These are phyloP conservation scores for Actinia equina DNA, from an alignment of 64 coral and sea anemone species.

Conservation along the genomic window DNA sequence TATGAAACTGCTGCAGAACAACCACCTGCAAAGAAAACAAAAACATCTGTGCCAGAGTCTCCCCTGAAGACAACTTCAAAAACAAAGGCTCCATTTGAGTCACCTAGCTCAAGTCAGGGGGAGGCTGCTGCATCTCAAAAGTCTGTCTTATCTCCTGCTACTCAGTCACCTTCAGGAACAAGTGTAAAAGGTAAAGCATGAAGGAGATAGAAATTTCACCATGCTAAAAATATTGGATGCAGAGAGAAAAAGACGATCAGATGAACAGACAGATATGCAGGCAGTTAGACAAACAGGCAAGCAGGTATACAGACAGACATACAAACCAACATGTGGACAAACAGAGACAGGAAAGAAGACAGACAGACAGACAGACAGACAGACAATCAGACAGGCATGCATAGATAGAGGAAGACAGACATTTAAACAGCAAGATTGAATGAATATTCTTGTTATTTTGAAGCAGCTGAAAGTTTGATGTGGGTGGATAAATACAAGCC, in stretches of 20 bases:
- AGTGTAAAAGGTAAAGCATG: constrained; percentile 29
- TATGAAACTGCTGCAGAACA: constrained; percentile 27
- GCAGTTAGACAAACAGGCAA: too few species aligned
- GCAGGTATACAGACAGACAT: too few species aligned
- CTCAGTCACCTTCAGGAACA: constrained; percentile 32
- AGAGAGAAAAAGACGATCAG: too few species aligned
- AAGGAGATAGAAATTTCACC: too few species aligned
- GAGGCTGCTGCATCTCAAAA: background rate
- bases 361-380: too few species aligned
- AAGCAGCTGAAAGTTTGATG: constrained; percentile 45
- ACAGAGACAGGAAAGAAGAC: too few species aligned
- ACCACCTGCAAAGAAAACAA: constrained; percentile 33
- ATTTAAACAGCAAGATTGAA: too few species aligned
- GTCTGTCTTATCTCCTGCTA: constrained; percentile 25
- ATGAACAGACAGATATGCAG: too few species aligned
- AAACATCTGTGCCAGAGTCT: constrained; percentile 10
- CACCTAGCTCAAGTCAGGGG: constrained; percentile 1
- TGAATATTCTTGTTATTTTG: background rate
- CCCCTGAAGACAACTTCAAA: background rate
- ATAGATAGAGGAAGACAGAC: too few species aligned
- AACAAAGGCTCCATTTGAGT: background rate
- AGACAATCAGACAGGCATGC: too few species aligned
- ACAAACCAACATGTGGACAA: too few species aligned
- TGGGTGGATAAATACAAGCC: constrained; percentile 98
- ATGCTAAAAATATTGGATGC: too few species aligned